Conservation (phyloP, 1,140 invertebrate species). For the Lepidurus couesii region DNA sequence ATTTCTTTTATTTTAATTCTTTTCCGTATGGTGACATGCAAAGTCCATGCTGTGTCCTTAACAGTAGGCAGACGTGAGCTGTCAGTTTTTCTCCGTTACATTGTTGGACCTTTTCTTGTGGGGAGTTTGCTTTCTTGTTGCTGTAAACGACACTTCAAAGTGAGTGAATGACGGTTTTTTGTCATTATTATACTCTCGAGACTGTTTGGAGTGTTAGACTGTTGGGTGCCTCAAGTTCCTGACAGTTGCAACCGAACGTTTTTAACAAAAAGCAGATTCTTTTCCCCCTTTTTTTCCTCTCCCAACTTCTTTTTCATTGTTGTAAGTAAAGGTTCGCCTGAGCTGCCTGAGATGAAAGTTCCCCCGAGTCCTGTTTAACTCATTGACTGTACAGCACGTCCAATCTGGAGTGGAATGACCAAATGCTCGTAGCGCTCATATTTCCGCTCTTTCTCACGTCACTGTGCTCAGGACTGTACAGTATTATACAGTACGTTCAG, state of each 20-base stretch:
- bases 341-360: no score
- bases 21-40: neutral
- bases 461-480: neutral
- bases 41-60: neutral
- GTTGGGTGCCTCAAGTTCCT: neutral
- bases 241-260: neutral
- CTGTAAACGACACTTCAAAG: neutral
- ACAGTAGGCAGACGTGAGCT: neutral
- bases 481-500: neutral
- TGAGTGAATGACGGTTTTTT: conserved; percentile 3
- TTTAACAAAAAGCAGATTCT: no score
- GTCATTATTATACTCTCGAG: neutral
- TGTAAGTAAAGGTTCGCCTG: no score
- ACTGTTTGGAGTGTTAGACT: neutral
- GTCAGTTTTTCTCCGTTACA: no score
- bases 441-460: neutral
- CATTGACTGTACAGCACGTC: neutral
- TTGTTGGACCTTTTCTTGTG: no score
- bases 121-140: neutral
- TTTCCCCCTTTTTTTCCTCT: no score
- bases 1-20: neutral
- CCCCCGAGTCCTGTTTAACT: neutral
- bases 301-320: no score
- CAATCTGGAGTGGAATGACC: neutral
- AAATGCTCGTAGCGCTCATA: neutral